Evolutionary conservation across 2,888 invertebrate genomes (phyloP).

Genomic region (Caenorhabditis uteleia): DNA sequence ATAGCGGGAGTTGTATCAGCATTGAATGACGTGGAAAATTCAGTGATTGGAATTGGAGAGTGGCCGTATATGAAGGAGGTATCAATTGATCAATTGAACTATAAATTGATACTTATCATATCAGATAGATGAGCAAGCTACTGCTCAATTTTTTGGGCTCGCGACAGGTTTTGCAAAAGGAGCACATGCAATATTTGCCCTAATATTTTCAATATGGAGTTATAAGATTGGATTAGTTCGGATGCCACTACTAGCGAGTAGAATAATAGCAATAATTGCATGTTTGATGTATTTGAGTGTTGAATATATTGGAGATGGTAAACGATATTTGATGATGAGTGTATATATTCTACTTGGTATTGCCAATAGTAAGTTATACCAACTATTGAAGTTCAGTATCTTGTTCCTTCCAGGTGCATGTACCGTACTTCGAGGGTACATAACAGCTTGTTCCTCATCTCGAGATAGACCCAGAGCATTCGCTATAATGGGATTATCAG

Average conservation of each 20-base stretch:
- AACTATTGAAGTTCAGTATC: too few relatives aligned
- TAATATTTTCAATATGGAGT: slow-evolving; percentile 51
- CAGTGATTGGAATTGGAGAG: slow-evolving; percentile 46
- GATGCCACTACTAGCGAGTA: slow-evolving; percentile 18
- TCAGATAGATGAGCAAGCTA: slow-evolving; percentile 48
- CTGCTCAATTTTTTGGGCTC: slow-evolving; percentile 51
- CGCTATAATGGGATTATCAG: slow-evolving; percentile 22
- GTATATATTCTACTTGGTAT: slow-evolving; percentile 19
- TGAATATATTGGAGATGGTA: slow-evolving; percentile 15
- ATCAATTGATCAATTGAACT: slow-evolving; percentile 1
- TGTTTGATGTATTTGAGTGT: slow-evolving; percentile 19
- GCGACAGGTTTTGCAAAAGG: slow-evolving; percentile 47
- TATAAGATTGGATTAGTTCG: slow-evolving; percentile 45
- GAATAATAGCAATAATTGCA: slow-evolving; percentile 19
- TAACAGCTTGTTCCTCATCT: slow-evolving; percentile 22
- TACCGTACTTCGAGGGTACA: slow-evolving; percentile 32
- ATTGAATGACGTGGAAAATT: slow-evolving; percentile 45
- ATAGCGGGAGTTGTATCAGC: slow-evolving; percentile 35
- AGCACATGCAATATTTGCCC: slow-evolving; percentile 49
- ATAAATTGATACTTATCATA: too few relatives aligned
- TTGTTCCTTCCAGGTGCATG: slow-evolving; percentile 12
- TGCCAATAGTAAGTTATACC: slow-evolving; percentile 14
- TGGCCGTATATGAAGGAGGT: slow-evolving; percentile 53
- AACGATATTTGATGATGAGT: slow-evolving; percentile 19
- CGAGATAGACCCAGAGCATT: slow-evolving; percentile 29